A percentile compares a stretch with the other conserved stretches of the same genome.
These are phyloP conservation scores for Xestia c-nigrum DNA, from an alignment of 2,888 invertebrate genomes.

Conservation along the genomic window DNA sequence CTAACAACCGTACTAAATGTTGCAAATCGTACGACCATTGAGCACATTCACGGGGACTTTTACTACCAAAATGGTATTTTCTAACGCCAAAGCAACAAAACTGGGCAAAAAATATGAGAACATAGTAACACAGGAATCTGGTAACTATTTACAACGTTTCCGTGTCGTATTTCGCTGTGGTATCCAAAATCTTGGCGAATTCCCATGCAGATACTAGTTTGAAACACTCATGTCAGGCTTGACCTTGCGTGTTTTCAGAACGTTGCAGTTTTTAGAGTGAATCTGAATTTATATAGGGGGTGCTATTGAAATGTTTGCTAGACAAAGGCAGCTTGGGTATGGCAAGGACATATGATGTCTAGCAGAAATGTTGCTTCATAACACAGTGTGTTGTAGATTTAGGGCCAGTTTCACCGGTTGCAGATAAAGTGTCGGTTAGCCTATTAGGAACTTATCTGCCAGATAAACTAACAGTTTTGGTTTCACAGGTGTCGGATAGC, in stretches of 20 bases:
- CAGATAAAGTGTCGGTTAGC: too few relatives aligned
- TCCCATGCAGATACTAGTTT: conserved; percentile 48
- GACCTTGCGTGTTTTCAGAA: conserved; percentile 41
- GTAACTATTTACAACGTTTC: conserved; percentile 14
- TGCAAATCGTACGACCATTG: conserved; percentile 36
- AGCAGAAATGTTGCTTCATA: neutral
- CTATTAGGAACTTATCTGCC: too few relatives aligned
- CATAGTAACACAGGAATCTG: too few relatives aligned
- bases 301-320: conserved; percentile 1
- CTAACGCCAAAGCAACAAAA: conserved; percentile 35
- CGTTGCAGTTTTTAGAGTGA: conserved; percentile 29
- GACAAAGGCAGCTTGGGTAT: neutral
- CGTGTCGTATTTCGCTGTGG: conserved; percentile 27
- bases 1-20: conserved; percentile 17
- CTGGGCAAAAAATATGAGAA: conserved; percentile 36
- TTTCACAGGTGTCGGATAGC: too few relatives aligned
- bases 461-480: too few relatives aligned
- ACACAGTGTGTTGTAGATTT: neutral
- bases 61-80: conserved; percentile 33
- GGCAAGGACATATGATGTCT: neutral
- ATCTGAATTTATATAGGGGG: conserved; percentile 29
- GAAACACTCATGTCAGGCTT: conserved; percentile 24
- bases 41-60: conserved; percentile 32
- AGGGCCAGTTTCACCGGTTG: too few relatives aligned
- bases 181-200: conserved; percentile 52